Percentiles rank a stretch among this genome's conserved stretches.
phyloP scores from a whole-genome alignment of 1,140 invertebrate genomes.

The Drosophila persimilis region DNA sequence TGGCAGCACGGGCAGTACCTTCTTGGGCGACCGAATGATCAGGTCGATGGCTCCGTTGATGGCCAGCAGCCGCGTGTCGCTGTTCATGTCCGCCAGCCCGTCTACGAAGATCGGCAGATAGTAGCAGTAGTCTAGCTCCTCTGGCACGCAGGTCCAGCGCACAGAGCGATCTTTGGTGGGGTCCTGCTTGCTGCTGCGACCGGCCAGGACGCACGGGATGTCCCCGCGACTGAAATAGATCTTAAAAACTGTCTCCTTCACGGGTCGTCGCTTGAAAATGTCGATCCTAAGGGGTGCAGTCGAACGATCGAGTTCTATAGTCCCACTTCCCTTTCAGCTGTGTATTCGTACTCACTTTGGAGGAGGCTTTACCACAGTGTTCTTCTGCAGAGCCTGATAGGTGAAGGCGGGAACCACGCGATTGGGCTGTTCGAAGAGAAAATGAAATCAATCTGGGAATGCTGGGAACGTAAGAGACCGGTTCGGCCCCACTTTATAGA shows the following conservation, averaged over 20 bases:
- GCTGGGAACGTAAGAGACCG: no score
- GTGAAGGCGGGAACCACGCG: constrained; percentile 90
- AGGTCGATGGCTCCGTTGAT: constrained; percentile 71
- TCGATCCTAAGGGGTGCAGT: constrained; percentile 51
- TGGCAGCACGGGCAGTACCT: constrained; percentile 93
- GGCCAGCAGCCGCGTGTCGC: constrained; percentile 64
- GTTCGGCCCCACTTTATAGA: no score
- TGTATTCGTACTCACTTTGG: constrained; percentile 54
- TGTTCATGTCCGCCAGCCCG: constrained; percentile 84
- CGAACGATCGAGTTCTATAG: background rate
- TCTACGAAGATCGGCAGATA: constrained; percentile 97
- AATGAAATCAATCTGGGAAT: background rate
- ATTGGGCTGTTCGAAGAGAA: constrained; percentile 46
- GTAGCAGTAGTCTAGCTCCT: constrained; percentile 95
- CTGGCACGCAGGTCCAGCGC: constrained; percentile 72
- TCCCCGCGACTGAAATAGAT: constrained; percentile 78
- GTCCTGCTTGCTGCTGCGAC: constrained; percentile 59
- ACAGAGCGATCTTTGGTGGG: constrained; percentile 63
- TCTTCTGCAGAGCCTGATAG: constrained; percentile 89
- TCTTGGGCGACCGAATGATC: constrained; percentile 92
- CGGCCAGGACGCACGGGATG: constrained; percentile 65
- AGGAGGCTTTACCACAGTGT: constrained; percentile 88
- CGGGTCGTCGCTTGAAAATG: constrained; percentile 65
- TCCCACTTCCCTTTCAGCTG: background rate
- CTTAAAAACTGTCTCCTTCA: constrained; percentile 72